Conservation (phyloP, 2,113 vertebrate species). For the Montifringilla adamsi region DNA sequence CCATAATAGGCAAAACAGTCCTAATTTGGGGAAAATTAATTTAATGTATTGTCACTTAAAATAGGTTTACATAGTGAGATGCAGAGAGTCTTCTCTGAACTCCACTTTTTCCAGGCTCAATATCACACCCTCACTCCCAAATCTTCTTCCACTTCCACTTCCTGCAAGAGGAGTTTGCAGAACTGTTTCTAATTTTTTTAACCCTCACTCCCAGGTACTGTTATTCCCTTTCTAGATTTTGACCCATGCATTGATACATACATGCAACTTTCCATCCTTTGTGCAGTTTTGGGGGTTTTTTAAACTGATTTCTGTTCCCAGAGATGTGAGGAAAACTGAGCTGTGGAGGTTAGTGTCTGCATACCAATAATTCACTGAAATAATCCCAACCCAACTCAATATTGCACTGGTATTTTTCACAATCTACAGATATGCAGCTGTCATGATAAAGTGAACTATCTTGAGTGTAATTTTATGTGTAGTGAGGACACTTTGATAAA, state of each 20-base stretch:
- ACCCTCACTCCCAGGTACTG: accelerated
- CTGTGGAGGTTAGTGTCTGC: neutral
- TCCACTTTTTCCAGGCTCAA: neutral
- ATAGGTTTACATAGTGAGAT: neutral
- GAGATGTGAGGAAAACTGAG: neutral
- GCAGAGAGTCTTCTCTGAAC: neutral
- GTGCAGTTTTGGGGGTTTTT: neutral
- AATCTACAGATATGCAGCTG: neutral
- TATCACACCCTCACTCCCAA: neutral
- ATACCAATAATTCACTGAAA: neutral
- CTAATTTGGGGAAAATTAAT: neutral
- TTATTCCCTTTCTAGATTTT: neutral
- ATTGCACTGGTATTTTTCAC: neutral
- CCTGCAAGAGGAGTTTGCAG: accelerated
- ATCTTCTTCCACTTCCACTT: neutral
- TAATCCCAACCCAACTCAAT: neutral
- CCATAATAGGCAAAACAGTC: neutral
- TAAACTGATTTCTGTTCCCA: neutral
- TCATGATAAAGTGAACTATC: neutral
- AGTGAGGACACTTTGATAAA: neutral
- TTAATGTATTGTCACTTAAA: neutral
- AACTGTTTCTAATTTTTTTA: neutral
- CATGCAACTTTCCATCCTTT: neutral
- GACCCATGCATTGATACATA: neutral
- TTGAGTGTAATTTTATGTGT: neutral